Base-by-base conservation (phyloP, 2,797 vertebrate genomes). In the Aplochiton taeniatus region DNA sequence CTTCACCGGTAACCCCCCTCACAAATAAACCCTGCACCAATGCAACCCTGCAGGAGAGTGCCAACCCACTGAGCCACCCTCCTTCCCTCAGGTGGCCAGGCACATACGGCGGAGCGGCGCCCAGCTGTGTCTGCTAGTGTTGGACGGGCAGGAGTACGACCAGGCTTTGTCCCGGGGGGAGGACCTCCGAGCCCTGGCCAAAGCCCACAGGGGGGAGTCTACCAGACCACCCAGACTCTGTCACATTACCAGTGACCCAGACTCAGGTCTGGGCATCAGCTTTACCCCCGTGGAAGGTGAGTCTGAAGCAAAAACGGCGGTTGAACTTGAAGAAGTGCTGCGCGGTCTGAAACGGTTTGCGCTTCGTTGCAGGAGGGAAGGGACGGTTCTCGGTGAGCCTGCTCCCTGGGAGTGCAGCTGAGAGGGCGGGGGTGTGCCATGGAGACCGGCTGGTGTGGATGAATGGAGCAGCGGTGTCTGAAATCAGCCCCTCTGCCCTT, bases 371-470 rank as follows among this genome's bases (percentile, higher is more conserved):
- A 98, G 97, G 96, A 53, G 41, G 74, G 59, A 93, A 81, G 69
- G 94, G 94, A 48, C 82, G 68, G 65, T 98, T 96, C 88, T 90
- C 88, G 18, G 83, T 98, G 58, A 88, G 17, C 68, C 85, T 90
- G 0, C 85, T 92, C 57, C 31, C 70, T 11, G 92, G 91, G 0
- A 94, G 96, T 1, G 91, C 94, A 0, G 96, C 96, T 0, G 92
- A 97, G 44, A 90, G 78, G 43, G 93, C 94, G 0, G 95, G 95
- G 0, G 93, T 98, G 61, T 82, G 87, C 0, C 80, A 86, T 0
- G 94, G 95, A 67, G 94, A 94, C 74, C 91, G 86, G 50, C 90
- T 99, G 41, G 79, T 98, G 65, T 97, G 96, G 90, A 91, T 99
- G 70, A 91, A 98, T 0, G 96, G 97, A 44, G 84, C 80, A 64